Conservation (phyloP, 2,888 invertebrate species). For the Microplitis manilae region DNA sequence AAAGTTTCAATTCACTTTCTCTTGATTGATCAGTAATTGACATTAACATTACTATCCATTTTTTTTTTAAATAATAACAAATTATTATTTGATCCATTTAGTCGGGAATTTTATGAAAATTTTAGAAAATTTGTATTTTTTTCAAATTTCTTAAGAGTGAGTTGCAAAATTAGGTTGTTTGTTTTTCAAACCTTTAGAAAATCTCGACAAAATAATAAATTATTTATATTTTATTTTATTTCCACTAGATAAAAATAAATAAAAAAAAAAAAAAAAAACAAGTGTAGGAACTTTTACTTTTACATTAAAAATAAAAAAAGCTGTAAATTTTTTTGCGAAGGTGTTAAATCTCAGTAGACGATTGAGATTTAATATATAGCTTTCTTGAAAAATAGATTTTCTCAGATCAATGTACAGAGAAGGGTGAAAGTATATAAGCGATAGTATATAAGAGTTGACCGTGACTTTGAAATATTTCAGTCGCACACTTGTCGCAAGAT, state of each 20-base stretch:
- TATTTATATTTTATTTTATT: not conserved
- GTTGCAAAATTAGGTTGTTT: not conserved
- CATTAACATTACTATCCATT: not conserved
- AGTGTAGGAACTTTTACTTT: not conserved
- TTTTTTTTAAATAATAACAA: not conserved
- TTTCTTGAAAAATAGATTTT: slow-evolving; percentile 35
- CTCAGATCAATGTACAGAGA: slow-evolving; percentile 56
- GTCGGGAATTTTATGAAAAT: too few species aligned
- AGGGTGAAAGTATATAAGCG: slow-evolving; percentile 67
- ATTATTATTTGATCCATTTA: too few species aligned
- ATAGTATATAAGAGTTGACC: slow-evolving; percentile 68
- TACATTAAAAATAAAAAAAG: not conserved
- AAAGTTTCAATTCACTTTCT: slow-evolving; percentile 20
- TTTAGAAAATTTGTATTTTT: not conserved
- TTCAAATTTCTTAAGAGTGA: not conserved
- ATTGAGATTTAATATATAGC: not conserved
- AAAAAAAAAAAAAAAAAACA: not conserved
- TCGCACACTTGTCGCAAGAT: slow-evolving; percentile 29
- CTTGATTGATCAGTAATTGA: slow-evolving; percentile 15
- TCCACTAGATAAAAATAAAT: not conserved
- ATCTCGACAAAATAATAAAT: not conserved
- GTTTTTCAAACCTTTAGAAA: not conserved
- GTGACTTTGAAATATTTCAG: slow-evolving; percentile 69
- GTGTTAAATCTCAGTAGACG: too few species aligned
- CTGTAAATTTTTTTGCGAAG: not conserved